Evolutionary conservation across 1,140 invertebrate species (phyloP).

Genomic region (Macrocentrus cingulum): DNA sequence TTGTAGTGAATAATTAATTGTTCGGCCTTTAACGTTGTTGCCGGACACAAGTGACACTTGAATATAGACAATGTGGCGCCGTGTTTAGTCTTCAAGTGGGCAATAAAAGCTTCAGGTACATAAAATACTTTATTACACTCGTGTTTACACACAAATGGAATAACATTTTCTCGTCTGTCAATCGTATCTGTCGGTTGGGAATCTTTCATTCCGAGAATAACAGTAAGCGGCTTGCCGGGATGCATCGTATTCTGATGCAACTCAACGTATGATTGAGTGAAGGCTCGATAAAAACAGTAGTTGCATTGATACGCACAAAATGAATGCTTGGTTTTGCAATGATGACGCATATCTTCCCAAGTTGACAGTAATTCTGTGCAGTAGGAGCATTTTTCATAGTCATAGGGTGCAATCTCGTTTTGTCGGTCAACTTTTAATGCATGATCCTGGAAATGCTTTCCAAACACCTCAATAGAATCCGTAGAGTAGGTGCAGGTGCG

Average conservation of each 20-base stretch:
- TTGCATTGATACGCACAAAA: slow-evolving; percentile 61
- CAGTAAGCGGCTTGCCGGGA: slow-evolving; percentile 17
- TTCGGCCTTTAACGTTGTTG: slow-evolving; percentile 28
- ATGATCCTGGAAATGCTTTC: slow-evolving; percentile 55
- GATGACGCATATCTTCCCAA: slow-evolving; percentile 39
- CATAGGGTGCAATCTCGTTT: slow-evolving; percentile 14
- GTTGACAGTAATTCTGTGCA: slow-evolving; percentile 40
- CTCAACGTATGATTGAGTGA: slow-evolving; percentile 57
- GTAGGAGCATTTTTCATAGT: slow-evolving; percentile 55
- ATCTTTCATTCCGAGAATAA: slow-evolving; percentile 29
- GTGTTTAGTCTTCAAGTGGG: slow-evolving; percentile 51
- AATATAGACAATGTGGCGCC: slow-evolving; percentile 27
- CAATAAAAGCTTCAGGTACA: slow-evolving; percentile 46
- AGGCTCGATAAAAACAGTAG: slow-evolving; percentile 64
- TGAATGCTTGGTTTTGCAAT: slow-evolving; percentile 57
- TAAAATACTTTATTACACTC: slow-evolving; percentile 52
- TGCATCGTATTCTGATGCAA: slow-evolving; percentile 53
- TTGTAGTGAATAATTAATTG: slow-evolving; percentile 53
- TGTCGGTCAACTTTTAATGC: slow-evolving; percentile 15
- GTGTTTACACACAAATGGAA: slow-evolving; percentile 49
- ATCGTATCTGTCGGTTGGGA: slow-evolving; percentile 32
- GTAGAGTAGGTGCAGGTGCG: slow-evolving; percentile 59
- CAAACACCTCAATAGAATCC: slow-evolving; percentile 45
- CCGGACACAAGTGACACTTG: slow-evolving; percentile 47
- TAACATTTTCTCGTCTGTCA: slow-evolving; percentile 37